Conservation (phyloP, 2,888 invertebrate genomes). For the Trichacis sp. region DNA sequence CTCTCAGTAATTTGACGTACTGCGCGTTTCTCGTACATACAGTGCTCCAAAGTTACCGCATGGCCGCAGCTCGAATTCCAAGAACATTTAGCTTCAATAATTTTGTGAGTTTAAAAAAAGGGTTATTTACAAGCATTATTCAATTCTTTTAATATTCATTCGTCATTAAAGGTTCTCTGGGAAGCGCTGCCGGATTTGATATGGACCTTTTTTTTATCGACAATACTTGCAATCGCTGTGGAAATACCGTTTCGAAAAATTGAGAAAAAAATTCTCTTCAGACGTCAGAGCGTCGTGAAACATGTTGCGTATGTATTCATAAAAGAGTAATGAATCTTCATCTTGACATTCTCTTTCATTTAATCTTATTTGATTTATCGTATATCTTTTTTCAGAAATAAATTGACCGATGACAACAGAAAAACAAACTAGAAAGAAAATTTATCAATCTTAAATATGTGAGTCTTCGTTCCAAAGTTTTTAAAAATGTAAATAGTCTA, state of each 20-base stretch:
- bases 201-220: conserved; percentile 47
- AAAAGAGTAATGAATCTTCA: no score
- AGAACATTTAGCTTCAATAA: conserved; percentile 46
- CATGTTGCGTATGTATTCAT: no score
- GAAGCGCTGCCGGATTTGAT: conserved; percentile 49
- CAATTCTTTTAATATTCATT: no score
- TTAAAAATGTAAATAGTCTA: no score
- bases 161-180: conserved; percentile 47
- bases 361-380: no score
- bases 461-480: no score
- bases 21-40: conserved; percentile 53
- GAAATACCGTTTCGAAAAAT: conserved; percentile 56
- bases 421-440: no score
- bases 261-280: conserved; percentile 49
- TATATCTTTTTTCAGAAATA: no score
- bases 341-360: no score
- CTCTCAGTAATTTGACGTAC: conserved; percentile 54
- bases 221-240: conserved; percentile 47
- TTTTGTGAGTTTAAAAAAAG: conserved; percentile 45
- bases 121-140: no score
- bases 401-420: no score
- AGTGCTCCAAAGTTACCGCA: conserved; percentile 50
- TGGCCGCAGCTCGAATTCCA: conserved; percentile 46
- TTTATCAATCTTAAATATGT: no score
- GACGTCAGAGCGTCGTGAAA: conserved; percentile 13